Base-by-base conservation (phyloP, 37 sponge, comb jelly and placozoan species). In the Bolinopsis microptera region DNA sequence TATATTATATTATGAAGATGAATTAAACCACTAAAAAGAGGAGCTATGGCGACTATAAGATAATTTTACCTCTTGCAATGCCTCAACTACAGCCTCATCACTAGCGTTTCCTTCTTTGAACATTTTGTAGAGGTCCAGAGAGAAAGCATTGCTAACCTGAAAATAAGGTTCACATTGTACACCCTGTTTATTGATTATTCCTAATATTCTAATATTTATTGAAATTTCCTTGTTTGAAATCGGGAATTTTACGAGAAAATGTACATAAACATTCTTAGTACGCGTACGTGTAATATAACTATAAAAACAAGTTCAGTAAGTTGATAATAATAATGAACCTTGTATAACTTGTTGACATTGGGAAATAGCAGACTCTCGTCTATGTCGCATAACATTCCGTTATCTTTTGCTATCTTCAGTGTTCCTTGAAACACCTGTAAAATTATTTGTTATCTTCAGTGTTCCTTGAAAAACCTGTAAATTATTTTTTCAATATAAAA, bases 71-170 rank as follows among this genome's bases (percentile, higher is more conserved):
- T 86, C 90, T 27, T 86, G 90, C 0, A 86, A 27, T 3, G 90
- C 90, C 27, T 86, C 9, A 21, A 86, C 61, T 3, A 86, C 90
- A 86, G 61, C 39, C 8, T 86, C 90, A 26, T 86, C 90, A 0
- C 38, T 86, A 39, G 90, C 90, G 36, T 86, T 38, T 22, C 90
- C 90, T 38, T 86, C 90, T 34, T 27, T 86, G 30, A 86, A 86
- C 67, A 86, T 41, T 34, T 86, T 86, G 90, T 86, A 86, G 25
- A 86, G 67, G 67, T 86, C 90, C 48, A 86, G 31, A 16, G 90
- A 86, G 31, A 86, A 86, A 18, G 90, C 90, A 40, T 86, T 86
- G 67, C 90, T 86, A 3, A 86, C 90, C 90, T 86, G 90, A 31
- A 30, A 72, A 27, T 23, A 27, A 72, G 75, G n/a, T n/a, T n/a